Evolutionary conservation across 2,888 invertebrate species (phyloP), one percentile per base, ranked within the genome.

Genomic region (Nomada ruficornis): DNA sequence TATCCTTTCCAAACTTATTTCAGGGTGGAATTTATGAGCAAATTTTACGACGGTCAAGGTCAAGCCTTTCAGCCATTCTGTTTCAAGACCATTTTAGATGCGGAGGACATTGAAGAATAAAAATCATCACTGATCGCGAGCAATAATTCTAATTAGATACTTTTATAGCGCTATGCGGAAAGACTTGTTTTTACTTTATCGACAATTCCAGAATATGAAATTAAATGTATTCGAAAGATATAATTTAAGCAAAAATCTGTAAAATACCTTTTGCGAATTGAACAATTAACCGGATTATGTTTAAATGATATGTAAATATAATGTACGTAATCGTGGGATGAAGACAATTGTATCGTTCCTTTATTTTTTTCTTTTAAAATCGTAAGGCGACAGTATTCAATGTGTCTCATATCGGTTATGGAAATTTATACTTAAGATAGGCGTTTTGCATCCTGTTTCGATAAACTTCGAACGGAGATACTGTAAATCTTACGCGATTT

Each of bases 11-110:
- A 84, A 67, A 67, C 78, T 59, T 69, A 52, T 92, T 92, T 77
- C 92, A 96, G 96, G 96, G 96, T 97, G 84, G 97, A 97, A 92
- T 97, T 97, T 93, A 96, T 96, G 95, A 96, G 96, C 91, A 97
- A 97, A 92, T 97, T 97, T 92, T 97, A 97, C 92, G 93, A 94
- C 47, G 97, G 97, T 15, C 93, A 94, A 55, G 97, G 97, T 13
- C 95, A 96, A 87, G 91, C 94, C 20, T 97, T 97, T 91, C 94
- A 94, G 70, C 96, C 97, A 42, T 97, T 96, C 93, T 95, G 95
- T 80, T 96, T 97, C 93, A 96, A 96, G 87, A 91, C 92, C 44
- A 94, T 95, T 69, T 89, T 95, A 57, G 94, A 94, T 63, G 93
- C 94, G 18, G 94, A 94, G 74, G 94, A 93, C 2, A 88, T 86